These are phyloP conservation scores for Sitobion miscanthi DNA, from an alignment of 1,140 invertebrate species.

Conservation along the genomic window DNA sequence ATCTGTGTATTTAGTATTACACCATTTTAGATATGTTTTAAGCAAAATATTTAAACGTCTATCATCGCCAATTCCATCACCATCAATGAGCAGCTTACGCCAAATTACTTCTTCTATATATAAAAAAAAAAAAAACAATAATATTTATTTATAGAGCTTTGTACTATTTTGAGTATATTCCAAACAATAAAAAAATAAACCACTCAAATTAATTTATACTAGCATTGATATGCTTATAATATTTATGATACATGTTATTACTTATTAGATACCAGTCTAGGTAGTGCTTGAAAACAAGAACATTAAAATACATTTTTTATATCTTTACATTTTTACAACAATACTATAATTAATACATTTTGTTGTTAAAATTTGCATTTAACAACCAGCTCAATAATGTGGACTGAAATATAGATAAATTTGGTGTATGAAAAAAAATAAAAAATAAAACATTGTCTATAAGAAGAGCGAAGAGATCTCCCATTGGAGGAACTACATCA, in stretches of 20 bases:
- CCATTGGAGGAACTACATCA: not conserved
- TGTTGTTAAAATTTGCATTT: not conserved
- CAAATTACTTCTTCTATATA: slow-evolving; percentile 90
- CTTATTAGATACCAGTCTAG: not conserved
- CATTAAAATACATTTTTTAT: not conserved
- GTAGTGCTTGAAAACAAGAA: not conserved
- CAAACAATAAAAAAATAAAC: not conserved
- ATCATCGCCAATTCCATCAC: slow-evolving; percentile 95
- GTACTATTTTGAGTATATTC: not conserved
- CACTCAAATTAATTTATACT: not conserved
- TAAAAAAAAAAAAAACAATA: not conserved
- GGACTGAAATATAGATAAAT: not conserved
- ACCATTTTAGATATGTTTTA: slow-evolving; percentile 90
- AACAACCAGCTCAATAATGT: not conserved
- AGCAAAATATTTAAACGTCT: slow-evolving; percentile 83
- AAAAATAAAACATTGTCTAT: not conserved
- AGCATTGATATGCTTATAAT: not conserved
- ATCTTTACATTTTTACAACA: not conserved
- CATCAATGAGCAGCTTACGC: slow-evolving; percentile 87
- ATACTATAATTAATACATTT: not conserved
- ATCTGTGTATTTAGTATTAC: slow-evolving; percentile 73
- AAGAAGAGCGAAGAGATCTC: not conserved
- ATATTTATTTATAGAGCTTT: not conserved
- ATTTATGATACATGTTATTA: not conserved
- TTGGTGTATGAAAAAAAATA: not conserved